These are phyloP conservation scores for Etia nguti DNA, from an alignment of 2,113 vertebrate species.

Conservation along the genomic window DNA sequence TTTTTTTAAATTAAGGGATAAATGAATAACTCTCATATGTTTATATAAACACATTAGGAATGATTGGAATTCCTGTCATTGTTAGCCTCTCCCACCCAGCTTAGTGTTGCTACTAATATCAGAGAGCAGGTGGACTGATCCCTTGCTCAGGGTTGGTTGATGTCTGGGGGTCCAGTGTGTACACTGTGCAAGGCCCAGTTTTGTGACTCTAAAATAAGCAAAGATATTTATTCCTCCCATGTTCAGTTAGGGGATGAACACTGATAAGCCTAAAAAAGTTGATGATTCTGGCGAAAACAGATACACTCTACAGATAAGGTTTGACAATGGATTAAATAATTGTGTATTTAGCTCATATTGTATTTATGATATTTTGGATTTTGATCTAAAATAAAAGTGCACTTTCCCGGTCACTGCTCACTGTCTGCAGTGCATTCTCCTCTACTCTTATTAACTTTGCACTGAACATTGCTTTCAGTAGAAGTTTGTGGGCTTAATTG, in stretches of 20 bases:
- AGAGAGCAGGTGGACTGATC: conserved; percentile 52
- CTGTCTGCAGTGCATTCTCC: neutral
- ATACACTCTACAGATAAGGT: neutral
- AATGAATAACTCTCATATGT: neutral
- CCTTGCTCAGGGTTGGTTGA: neutral
- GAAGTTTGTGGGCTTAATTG: neutral
- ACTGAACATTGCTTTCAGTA: neutral
- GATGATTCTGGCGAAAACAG: neutral
- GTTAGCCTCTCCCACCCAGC: conserved; percentile 5
- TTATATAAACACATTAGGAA: neutral
- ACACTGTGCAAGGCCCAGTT: neutral
- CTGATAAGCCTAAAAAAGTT: neutral
- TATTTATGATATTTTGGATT: neutral
- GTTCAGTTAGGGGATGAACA: neutral
- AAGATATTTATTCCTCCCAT: neutral
- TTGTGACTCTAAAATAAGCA: neutral
- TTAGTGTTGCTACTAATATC: conserved; percentile 19
- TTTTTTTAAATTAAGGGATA: neutral
- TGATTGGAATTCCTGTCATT: neutral
- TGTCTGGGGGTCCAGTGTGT: neutral
- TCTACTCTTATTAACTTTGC: neutral
- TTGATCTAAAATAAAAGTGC: neutral
- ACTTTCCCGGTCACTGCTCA: neutral
- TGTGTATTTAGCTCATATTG: neutral
- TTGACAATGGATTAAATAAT: neutral